These are phyloP conservation scores for Tholera decimalis DNA, from an alignment of 2,888 invertebrate genomes.

Conservation along the genomic window DNA sequence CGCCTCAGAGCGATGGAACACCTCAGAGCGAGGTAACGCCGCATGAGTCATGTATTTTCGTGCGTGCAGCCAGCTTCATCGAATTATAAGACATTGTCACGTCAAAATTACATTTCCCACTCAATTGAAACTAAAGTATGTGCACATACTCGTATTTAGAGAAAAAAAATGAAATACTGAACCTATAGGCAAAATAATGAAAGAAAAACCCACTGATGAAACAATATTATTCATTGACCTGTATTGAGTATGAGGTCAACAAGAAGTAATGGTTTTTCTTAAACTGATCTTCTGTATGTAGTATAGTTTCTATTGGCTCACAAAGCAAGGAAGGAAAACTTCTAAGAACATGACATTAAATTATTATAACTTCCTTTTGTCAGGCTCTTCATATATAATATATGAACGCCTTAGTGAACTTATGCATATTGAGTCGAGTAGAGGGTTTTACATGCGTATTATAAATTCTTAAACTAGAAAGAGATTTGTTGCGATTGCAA, in stretches of 20 bases:
- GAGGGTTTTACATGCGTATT: background rate
- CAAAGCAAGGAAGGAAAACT: slow-evolving; percentile 17
- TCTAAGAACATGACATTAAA: slow-evolving; percentile 4
- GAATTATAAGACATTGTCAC: too few species aligned
- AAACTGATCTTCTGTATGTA: background rate
- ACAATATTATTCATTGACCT: slow-evolving; percentile 2
- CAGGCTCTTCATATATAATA: background rate
- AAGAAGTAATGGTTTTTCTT: background rate
- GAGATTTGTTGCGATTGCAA: background rate
- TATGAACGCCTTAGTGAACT: background rate
- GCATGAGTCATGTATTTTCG: too few species aligned
- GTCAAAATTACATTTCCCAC: background rate
- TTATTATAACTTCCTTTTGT: slow-evolving; percentile 13
- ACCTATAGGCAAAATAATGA: background rate
- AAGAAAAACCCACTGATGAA: background rate
- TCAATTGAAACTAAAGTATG: too few species aligned
- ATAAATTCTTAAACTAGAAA: too few species aligned
- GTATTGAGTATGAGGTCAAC: background rate
- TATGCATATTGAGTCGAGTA: background rate
- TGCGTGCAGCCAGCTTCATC: too few species aligned
- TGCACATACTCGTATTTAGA: too few species aligned
- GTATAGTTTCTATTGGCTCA: background rate
- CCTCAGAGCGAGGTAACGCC: too few species aligned
- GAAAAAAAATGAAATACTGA: background rate
- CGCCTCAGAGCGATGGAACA: too few species aligned